Percentiles rank a stretch among this genome's conserved stretches.
These are phyloP conservation scores for Eulithis prunata DNA, from an alignment of 2,888 invertebrate species.

Conservation along the genomic window DNA sequence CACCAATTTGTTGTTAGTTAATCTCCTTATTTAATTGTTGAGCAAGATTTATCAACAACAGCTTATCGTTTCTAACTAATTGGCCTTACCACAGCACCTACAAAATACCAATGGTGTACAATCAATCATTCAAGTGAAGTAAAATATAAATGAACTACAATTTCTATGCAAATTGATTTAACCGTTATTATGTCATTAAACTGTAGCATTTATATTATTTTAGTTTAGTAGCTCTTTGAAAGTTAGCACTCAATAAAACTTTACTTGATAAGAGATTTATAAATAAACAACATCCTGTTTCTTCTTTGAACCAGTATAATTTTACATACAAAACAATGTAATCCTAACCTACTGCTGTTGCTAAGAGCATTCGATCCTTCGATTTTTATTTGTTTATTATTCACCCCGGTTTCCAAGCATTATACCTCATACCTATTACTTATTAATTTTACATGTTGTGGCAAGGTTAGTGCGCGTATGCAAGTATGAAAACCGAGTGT, in stretches of 20 bases:
- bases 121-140: neutral
- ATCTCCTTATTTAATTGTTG: slow-evolving; percentile 8
- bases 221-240: neutral
- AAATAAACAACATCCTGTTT: slow-evolving; percentile 4
- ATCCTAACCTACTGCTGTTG: neutral
- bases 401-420: too few species aligned
- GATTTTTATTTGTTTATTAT: neutral
- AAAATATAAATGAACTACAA: neutral
- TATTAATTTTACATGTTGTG: too few species aligned
- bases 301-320: slow-evolving; percentile 1
- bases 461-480: too few species aligned
- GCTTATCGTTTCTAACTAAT: slow-evolving; percentile 21
- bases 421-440: too few species aligned
- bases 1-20: neutral
- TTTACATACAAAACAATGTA: neutral
- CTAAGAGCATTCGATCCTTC: neutral
- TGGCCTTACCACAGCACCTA: slow-evolving; percentile 7
- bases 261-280: slow-evolving; percentile 9
- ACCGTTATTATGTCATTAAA: neutral
- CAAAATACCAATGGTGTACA: neutral
- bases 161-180: neutral
- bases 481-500: too few species aligned
- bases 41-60: slow-evolving; percentile 16
- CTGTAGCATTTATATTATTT: neutral
- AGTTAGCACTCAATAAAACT: slow-evolving; percentile 9